Evolutionary conservation across 2,113 vertebrate species (phyloP), one percentile per base, ranked within the genome.

Genomic region (Numenius arquata): DNA sequence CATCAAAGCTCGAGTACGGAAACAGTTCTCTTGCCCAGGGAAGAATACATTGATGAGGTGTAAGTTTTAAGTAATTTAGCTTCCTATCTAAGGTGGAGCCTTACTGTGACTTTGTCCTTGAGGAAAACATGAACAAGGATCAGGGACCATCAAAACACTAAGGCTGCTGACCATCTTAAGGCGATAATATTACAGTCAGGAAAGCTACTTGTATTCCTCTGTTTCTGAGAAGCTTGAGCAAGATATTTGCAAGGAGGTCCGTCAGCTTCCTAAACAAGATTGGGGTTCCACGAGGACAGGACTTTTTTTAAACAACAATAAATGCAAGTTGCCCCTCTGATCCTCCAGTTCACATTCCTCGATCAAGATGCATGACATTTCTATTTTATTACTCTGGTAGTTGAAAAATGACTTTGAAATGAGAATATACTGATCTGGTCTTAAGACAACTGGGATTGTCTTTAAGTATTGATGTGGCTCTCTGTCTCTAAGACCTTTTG

Each of bases 321-420:
- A 83, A 50, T 22, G 20, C 15, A 71, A 16, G 17, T 21, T 75
- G 58, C 50, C 59, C 34, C 27, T 85, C 63, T 43, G 43, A 85
- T 83, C 25, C 52, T 89, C 16, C n/a, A 61, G 76, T 19, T 92
- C 56, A 59, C 32, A 12, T 40, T 65, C 34, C 22, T 40, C 52
- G 23, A 66, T 56, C 43, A 76, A 88, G 61, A 41, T 43, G 23
- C 11, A 30, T 66, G 53, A 74, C 12, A 19, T 75, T 70, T 81
- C 47, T 74, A 3, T 66, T 93, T 67, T 87, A 78, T 62, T 66
- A 36, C 50, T 78, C 34, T 91, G 5, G 14, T 45, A 50, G 25
- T 21, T 83, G 23, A 85, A 83, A 34, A 91, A 71, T 6, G 8
- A 58, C 23, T 87, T 93, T 85, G 32, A 91, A 91, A 81, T 67